Percentiles rank a stretch among this genome's conserved stretches.
These are phyloP conservation scores for Mimumesa dahlbomi DNA, from an alignment of 2,888 invertebrate genomes.

Conservation along the genomic window DNA sequence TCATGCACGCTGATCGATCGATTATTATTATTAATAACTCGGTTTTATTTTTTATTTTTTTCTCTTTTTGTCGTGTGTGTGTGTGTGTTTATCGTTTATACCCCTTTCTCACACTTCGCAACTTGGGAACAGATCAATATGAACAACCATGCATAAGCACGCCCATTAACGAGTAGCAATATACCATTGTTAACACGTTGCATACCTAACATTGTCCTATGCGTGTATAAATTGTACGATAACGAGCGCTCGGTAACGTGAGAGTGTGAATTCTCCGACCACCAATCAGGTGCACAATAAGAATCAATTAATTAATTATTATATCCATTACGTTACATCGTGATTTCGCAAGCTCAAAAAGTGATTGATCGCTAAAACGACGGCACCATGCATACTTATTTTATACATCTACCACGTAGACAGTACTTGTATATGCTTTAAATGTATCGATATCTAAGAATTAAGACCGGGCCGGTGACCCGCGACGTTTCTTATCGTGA, in stretches of 20 bases:
- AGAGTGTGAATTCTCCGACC: slow-evolving; percentile 8
- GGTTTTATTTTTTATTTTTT: too few relatives aligned
- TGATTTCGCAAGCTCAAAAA: slow-evolving; percentile 59
- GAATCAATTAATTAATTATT: slow-evolving; percentile 47
- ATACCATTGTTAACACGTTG: slow-evolving; percentile 55
- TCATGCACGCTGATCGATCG: slow-evolving; percentile 2
- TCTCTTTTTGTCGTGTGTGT: too few relatives aligned
- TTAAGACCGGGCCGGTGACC: slow-evolving; percentile 45
- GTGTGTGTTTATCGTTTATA: too few relatives aligned
- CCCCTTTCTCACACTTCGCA: background rate
- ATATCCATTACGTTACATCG: slow-evolving; percentile 35
- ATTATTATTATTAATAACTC: too few relatives aligned
- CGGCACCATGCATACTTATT: slow-evolving; percentile 63
- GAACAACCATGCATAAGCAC: slow-evolving; percentile 64
- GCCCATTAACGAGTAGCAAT: slow-evolving; percentile 59
- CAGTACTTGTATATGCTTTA: slow-evolving; percentile 64
- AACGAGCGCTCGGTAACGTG: slow-evolving; percentile 43
- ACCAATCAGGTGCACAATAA: slow-evolving; percentile 44
- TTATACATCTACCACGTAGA: slow-evolving; percentile 59
- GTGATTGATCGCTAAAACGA: slow-evolving; percentile 66
- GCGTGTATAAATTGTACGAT: slow-evolving; percentile 58
- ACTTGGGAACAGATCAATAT: slow-evolving; percentile 42
- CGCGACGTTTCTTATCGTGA: slow-evolving; percentile 24
- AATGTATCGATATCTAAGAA: slow-evolving; percentile 63
- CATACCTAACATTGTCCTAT: slow-evolving; percentile 61